phyloP scores from a whole-genome alignment of 2,888 invertebrate genomes.

The Hypolimnas misippus region DNA sequence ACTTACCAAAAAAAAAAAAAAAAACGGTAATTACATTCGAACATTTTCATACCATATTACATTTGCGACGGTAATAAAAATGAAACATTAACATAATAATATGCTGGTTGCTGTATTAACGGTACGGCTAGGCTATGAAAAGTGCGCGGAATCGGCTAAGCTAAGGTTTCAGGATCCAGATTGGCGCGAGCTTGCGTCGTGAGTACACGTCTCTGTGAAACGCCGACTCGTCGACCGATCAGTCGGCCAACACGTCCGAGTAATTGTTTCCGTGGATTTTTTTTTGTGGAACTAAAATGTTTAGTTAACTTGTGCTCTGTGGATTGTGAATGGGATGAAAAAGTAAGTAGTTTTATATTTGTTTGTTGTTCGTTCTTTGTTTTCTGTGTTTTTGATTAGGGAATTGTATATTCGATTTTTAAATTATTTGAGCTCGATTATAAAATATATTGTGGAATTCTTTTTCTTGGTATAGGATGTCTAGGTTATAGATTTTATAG shows the following conservation, averaged over 20 bases:
- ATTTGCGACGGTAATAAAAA: conserved; percentile 14
- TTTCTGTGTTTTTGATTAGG: conserved; percentile 2
- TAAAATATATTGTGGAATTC: not conserved
- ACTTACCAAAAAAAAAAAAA: not conserved
- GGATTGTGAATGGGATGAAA: conserved; percentile 38
- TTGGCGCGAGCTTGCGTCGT: conserved; percentile 51
- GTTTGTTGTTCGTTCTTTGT: conserved; percentile 8
- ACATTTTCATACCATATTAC: conserved; percentile 8
- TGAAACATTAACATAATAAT: conserved; percentile 18
- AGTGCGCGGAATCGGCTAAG: conserved; percentile 30
- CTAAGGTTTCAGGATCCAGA: conserved; percentile 46
- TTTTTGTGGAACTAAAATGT: conserved; percentile 34
- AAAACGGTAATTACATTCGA: conserved; percentile 11
- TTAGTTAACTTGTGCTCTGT: conserved; percentile 35
- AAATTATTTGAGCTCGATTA: too few relatives aligned
- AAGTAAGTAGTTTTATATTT: conserved; percentile 35
- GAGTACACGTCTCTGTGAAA: conserved; percentile 46
- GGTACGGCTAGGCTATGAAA: conserved; percentile 22
- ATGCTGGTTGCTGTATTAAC: conserved; percentile 12
- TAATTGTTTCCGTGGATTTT: conserved; percentile 20
- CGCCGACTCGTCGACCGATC: conserved; percentile 35
- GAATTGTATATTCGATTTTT: not conserved
- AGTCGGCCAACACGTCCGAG: conserved; percentile 33
- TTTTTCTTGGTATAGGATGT: too few relatives aligned
- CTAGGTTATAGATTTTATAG: too few relatives aligned